Conservation (phyloP, 2,888 invertebrate genomes). For the Lingula anatina region DNA sequence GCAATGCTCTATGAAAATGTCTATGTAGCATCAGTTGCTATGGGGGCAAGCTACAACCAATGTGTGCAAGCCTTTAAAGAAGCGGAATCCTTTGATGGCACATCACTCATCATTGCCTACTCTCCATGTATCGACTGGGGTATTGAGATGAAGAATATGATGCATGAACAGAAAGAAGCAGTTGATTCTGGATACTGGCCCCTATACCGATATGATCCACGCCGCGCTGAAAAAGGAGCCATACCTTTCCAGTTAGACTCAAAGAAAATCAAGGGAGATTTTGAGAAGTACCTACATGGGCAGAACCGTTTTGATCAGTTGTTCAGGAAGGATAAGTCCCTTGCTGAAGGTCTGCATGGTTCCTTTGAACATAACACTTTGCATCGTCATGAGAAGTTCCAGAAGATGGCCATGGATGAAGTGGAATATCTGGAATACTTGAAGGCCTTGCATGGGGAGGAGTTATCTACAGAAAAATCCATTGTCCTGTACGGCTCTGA, state of each 20-base stretch:
- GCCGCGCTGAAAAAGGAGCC: conserved; percentile 7
- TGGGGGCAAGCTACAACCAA: conserved; percentile 21
- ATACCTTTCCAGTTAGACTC: conserved; percentile 16
- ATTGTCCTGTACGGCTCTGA: conserved; percentile 19
- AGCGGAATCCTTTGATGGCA: conserved; percentile 16
- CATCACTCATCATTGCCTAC: conserved; percentile 18
- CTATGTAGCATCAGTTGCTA: conserved; percentile 19
- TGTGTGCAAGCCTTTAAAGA: conserved; percentile 20
- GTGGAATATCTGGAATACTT: conserved; percentile 17
- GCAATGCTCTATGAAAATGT: conserved; percentile 22
- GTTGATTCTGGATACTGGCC: conserved; percentile 21
- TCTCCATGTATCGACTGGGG: conserved; percentile 24
- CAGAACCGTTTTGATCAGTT: conserved; percentile 18
- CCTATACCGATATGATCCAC: conserved; percentile 14
- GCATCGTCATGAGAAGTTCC: conserved; percentile 7
- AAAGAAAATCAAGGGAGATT: conserved; percentile 15
- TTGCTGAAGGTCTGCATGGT: conserved; percentile 11
- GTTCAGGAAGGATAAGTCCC: conserved; percentile 7
- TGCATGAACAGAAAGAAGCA: conserved; percentile 17
- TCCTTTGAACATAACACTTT: conserved; percentile 7
- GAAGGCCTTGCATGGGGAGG: conserved; percentile 16
- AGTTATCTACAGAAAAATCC: conserved; percentile 11
- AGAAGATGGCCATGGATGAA: conserved; percentile 17
- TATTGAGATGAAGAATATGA: conserved; percentile 22
- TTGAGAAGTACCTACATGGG: conserved; percentile 11